A percentile compares a stretch with the other conserved stretches of the same genome.
Conservation (phyloP, 1,140 invertebrate species). For the Papilio dardanus region DNA sequence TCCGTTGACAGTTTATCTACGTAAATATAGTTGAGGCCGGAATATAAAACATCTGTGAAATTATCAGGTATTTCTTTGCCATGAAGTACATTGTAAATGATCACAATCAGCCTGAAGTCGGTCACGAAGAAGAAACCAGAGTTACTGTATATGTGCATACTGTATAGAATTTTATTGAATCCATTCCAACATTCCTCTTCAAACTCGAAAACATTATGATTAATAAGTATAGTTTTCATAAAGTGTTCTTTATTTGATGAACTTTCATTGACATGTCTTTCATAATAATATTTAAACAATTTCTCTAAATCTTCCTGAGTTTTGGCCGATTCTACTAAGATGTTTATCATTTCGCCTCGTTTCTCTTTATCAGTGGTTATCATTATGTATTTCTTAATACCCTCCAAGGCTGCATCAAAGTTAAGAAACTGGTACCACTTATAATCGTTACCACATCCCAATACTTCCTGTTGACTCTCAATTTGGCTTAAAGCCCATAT, state of each 20-base stretch:
- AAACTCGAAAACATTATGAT: slow-evolving; percentile 59
- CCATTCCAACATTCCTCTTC: slow-evolving; percentile 55
- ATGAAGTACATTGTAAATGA: slow-evolving; percentile 57
- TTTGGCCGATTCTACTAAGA: slow-evolving; percentile 56
- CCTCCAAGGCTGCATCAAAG: slow-evolving; percentile 54
- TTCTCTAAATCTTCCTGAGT: slow-evolving; percentile 52
- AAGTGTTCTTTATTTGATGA: slow-evolving; percentile 55
- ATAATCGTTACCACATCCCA: slow-evolving; percentile 53
- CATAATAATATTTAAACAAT: slow-evolving; percentile 59
- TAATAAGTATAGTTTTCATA: slow-evolving; percentile 47
- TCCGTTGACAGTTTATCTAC: slow-evolving; percentile 46
- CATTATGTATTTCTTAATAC: slow-evolving; percentile 56
- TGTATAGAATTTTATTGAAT: slow-evolving; percentile 61
- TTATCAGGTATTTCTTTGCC: slow-evolving; percentile 48
- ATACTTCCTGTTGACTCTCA: slow-evolving; percentile 47
- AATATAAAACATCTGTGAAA: slow-evolving; percentile 13
- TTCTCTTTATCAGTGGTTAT: slow-evolving; percentile 43
- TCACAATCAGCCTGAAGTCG: slow-evolving; percentile 46
- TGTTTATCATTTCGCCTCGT: slow-evolving; percentile 49
- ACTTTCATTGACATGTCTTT: slow-evolving; percentile 61
- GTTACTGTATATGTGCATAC: slow-evolving; percentile 53
- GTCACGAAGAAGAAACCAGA: slow-evolving; percentile 39
- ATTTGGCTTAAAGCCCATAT: slow-evolving; percentile 61
- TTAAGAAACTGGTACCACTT: slow-evolving; percentile 62
- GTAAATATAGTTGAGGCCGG: slow-evolving; percentile 39